A percentile compares a stretch with the other conserved stretches of the same genome.
Conservation (phyloP, 2,113 vertebrate genomes). For the Mustela nigripes region DNA sequence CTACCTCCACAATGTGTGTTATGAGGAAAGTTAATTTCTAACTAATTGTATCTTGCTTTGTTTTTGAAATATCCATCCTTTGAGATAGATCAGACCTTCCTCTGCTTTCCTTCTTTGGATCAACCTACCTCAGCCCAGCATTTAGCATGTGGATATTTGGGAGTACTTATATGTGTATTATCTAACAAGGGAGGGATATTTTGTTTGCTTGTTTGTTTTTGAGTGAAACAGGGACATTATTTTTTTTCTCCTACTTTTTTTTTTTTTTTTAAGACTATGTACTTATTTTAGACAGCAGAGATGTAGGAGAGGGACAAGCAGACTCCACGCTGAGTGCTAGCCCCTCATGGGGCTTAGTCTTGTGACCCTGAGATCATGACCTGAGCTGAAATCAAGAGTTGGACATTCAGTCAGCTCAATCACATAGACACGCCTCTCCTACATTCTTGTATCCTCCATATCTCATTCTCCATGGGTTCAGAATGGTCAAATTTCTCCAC, state of each 20-base stretch:
- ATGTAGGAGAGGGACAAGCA: not conserved
- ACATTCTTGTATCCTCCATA: not conserved
- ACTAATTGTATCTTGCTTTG: not conserved
- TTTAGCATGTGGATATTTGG: not conserved
- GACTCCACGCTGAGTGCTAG: not conserved
- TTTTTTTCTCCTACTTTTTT: not conserved
- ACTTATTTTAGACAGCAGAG: not conserved
- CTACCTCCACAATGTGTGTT: not conserved
- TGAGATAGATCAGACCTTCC: not conserved
- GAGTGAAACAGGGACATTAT: not conserved
- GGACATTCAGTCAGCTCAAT: not conserved
- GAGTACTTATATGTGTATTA: not conserved
- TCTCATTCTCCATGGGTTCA: not conserved
- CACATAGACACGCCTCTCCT: not conserved
- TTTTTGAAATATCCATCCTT: not conserved
- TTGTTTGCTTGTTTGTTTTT: no score
- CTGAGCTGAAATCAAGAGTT: not conserved
- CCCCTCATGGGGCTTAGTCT: not conserved
- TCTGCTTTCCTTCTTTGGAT: not conserved
- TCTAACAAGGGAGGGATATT: no score
- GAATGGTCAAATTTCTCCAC: not conserved
- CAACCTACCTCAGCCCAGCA: fast-evolving
- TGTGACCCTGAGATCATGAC: not conserved
- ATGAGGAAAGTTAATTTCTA: not conserved
- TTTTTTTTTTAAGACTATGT: not conserved